phyloP scores from a whole-genome alignment of 2,113 vertebrate species.

The Macrotus californicus region DNA sequence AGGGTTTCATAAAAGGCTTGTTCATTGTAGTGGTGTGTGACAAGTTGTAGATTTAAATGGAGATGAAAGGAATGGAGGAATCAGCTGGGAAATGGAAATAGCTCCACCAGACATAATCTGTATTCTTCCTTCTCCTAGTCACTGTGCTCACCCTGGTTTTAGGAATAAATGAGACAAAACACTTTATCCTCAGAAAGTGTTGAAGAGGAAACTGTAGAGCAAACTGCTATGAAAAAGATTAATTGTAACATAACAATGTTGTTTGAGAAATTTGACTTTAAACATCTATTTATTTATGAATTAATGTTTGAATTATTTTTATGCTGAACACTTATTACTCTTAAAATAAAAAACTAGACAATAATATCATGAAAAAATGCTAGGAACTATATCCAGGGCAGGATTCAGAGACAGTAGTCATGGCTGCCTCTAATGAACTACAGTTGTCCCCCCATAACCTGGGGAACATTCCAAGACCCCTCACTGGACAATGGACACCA shows the following conservation, averaged over 20 bases:
- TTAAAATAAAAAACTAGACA: neutral
- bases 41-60: neutral
- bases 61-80: neutral
- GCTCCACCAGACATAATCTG: neutral
- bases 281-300: neutral
- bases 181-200: neutral
- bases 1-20: neutral
- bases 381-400: neutral
- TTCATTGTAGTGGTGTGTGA: neutral
- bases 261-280: slow-evolving; percentile 6
- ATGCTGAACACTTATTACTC: neutral
- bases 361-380: slow-evolving; percentile 12
- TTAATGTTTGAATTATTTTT: neutral
- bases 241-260: neutral
- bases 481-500: neutral
- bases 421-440: neutral
- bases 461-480: neutral
- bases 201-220: neutral
- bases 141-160: neutral
- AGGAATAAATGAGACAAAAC: neutral
- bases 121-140: neutral
- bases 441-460: too few relatives aligned
- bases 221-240: neutral
- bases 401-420: neutral
- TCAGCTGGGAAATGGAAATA: neutral